Evolutionary conservation across 2,888 invertebrate species (phyloP), one percentile per base, ranked within the genome.

Genomic region (Amorpha juglandis): DNA sequence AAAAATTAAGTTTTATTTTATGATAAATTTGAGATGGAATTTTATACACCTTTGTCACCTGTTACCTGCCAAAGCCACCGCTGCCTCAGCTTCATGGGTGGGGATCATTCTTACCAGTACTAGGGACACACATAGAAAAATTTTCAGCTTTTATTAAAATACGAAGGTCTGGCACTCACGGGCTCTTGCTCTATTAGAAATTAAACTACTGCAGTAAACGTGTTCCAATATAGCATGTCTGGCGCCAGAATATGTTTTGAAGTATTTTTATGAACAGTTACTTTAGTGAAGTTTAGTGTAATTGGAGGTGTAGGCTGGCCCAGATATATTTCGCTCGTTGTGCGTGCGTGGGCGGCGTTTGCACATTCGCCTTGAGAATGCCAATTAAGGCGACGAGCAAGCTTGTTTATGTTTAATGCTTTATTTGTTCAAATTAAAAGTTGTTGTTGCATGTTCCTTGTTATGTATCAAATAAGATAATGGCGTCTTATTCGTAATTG

Each of bases 231-330:
- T 51, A 51, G 33, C 33, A 48, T 16, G 33, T 47, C 64, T 65
- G 70, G 72, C 69, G 67, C 69, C 69, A 70, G 42, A 68, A 68
- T 69, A 62, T 69, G 67, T 64, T 71, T 64, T 53, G 68, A 66
- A 68, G 67, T 71, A 71, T 70, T 67, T 70, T 69, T 71, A 73
- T 70, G 70, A 72, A 68, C 67, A 70, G 65, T 69, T 58, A 66
- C 70, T 72, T 72, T 67, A 69, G 45, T 45, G 14, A 45, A 14
- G 45, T 45, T 45, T 45, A 45, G 68, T 78, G 72, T 89, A 88
- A 88, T 89, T 88, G 86, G 76, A 81, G 75, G 84, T 82, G 89
- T 90, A 85, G 89, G 89, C 70, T 81, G 88, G 73, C 83, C 78
- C 79, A 85, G 88, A 89, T 86, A 88, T 86, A 87, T 86, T 79